phyloP scores from a whole-genome alignment of 2,113 vertebrate genomes.

The Peromyscus maniculatus region DNA sequence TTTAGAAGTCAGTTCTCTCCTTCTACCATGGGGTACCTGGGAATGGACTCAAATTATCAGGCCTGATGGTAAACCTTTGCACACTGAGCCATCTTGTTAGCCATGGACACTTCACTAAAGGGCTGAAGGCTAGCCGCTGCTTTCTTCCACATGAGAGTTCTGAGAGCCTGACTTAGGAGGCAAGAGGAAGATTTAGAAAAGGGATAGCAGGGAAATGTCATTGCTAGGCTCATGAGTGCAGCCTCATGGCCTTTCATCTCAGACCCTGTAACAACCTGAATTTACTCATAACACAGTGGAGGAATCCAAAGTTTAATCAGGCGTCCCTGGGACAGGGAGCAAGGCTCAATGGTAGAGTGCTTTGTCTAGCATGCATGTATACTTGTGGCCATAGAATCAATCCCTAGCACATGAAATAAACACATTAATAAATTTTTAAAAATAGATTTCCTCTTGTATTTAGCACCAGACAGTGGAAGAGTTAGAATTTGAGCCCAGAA shows the following conservation, averaged over 20 bases:
- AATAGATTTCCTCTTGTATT: background rate
- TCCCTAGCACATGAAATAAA: background rate
- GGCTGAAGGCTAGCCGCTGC: background rate
- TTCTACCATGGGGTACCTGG: background rate
- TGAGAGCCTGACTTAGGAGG: background rate
- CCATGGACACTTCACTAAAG: background rate
- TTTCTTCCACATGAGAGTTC: background rate
- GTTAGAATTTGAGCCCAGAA: background rate
- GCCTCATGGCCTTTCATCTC: background rate
- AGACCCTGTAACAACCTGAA: background rate
- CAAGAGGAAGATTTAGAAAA: background rate
- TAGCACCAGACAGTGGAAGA: background rate
- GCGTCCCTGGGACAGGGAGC: too few species aligned
- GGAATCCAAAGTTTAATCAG: background rate
- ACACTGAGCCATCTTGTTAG: background rate
- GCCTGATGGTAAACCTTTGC: background rate
- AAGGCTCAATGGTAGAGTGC: background rate
- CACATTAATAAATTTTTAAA: background rate
- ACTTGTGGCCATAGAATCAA: background rate
- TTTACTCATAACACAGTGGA: background rate
- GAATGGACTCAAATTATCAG: background rate
- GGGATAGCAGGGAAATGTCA: accelerated
- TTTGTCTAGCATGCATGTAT: background rate
- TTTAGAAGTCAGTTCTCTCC: background rate
- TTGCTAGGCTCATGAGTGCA: background rate